These are phyloP conservation scores for Sciurus carolinensis DNA, from an alignment of 2,797 vertebrate genomes.

Conservation along the genomic window DNA sequence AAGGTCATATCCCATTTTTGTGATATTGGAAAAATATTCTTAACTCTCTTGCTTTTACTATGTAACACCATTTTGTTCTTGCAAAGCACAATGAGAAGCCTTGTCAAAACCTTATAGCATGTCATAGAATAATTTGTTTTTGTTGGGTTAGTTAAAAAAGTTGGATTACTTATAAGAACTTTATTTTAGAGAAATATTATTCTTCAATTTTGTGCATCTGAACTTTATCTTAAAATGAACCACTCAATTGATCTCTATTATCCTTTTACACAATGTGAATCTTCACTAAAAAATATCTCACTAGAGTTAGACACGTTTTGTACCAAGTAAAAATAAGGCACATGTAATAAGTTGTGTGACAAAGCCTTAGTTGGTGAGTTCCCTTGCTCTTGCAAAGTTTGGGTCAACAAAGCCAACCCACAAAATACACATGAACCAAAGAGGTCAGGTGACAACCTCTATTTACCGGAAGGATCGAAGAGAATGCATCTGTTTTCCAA, in stretches of 20 bases:
- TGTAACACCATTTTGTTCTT: neutral
- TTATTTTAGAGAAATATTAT: slow-evolving; percentile 62
- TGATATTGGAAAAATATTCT: slow-evolving; percentile 3
- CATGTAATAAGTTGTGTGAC: neutral
- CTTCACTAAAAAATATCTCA: slow-evolving; percentile 50
- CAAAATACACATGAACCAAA: neutral
- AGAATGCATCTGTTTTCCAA: neutral
- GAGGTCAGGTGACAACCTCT: neutral
- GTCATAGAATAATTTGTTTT: slow-evolving; percentile 16
- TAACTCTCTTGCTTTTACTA: slow-evolving; percentile 29
- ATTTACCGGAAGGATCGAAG: neutral
- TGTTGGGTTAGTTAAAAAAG: slow-evolving; percentile 29
- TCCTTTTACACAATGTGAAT: slow-evolving; percentile 31
- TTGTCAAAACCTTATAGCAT: neutral
- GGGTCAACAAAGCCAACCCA: neutral
- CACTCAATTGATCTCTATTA: slow-evolving; percentile 34
- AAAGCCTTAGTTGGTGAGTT: neutral
- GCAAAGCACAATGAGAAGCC: slow-evolving; percentile 19
- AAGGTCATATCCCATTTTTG: neutral
- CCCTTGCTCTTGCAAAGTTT: neutral
- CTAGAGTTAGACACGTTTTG: neutral
- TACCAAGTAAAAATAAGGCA: slow-evolving; percentile 33
- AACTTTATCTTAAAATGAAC: slow-evolving; percentile 60
- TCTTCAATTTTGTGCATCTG: slow-evolving; percentile 24
- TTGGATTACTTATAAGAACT: neutral